A percentile compares a stretch with the other conserved stretches of the same genome.
Evolutionary conservation across 2,797 vertebrate species (phyloP).

Genomic region (Miichthys miiuy): DNA sequence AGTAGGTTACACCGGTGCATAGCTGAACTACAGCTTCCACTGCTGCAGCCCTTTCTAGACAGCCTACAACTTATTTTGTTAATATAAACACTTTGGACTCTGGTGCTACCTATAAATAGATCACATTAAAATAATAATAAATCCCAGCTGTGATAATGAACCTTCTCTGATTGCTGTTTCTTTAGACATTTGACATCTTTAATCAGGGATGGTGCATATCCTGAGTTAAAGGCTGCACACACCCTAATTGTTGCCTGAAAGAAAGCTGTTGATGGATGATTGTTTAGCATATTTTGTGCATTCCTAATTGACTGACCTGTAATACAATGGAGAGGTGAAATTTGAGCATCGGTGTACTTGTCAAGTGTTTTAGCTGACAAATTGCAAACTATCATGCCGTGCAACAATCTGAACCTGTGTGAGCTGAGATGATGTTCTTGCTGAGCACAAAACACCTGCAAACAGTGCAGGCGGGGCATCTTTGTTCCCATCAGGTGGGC

Average conservation of each 20-base stretch:
- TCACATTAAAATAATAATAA: not conserved
- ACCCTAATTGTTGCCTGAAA: conserved; percentile 15
- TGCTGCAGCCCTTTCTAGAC: conserved; percentile 62
- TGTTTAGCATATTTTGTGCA: not conserved
- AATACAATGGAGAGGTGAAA: not conserved
- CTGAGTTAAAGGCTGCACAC: conserved; percentile 44
- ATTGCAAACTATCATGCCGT: not conserved
- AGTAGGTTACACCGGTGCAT: conserved; percentile 73
- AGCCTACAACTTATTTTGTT: conserved; percentile 62
- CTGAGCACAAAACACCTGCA: conserved; percentile 14
- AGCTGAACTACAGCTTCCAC: conserved; percentile 56
- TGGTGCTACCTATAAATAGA: conserved; percentile 47
- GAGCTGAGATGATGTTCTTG: not conserved
- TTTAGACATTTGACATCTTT: not conserved
- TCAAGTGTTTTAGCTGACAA: not conserved
- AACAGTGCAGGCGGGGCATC: conserved; percentile 21
- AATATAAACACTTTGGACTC: conserved; percentile 1
- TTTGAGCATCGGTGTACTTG: not conserved
- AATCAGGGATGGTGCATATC: conserved; percentile 27
- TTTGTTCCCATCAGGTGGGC: conserved; percentile 41
- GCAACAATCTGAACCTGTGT: not conserved
- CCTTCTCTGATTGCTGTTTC: conserved; percentile 3
- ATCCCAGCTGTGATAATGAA: conserved; percentile 4
- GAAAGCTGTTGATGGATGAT: conserved; percentile 12
- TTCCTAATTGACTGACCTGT: conserved; percentile 4